phyloP scores from a whole-genome alignment of 2,113 vertebrate genomes.

The Dicaeum eximium region DNA sequence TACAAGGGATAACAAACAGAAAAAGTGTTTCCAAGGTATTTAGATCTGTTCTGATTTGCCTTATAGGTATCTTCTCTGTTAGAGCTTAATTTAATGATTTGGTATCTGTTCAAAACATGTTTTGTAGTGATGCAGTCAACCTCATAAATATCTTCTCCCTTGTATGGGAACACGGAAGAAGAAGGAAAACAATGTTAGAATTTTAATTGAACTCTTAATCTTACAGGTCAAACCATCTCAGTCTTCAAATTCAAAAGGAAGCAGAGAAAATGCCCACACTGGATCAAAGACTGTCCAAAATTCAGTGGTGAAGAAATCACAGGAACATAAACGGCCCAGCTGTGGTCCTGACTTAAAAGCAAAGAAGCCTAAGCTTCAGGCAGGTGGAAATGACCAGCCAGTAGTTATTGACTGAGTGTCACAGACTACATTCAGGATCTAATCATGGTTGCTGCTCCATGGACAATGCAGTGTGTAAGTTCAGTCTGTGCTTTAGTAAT shows the following conservation, averaged over 20 bases:
- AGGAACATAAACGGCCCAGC: conserved; percentile 62
- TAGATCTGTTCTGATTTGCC: not conserved
- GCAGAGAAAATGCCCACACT: not conserved
- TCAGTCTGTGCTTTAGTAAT: not conserved
- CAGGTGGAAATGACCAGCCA: conserved; percentile 18
- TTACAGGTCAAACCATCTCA: conserved; percentile 54
- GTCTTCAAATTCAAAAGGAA: not conserved
- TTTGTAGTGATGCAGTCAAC: not conserved
- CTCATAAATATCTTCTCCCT: not conserved
- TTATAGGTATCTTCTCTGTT: not conserved
- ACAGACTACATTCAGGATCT: not conserved
- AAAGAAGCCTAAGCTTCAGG: conserved; percentile 65
- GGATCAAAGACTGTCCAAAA: not conserved
- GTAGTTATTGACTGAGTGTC: conserved; percentile 36
- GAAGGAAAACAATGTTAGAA: not conserved
- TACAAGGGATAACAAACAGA: conserved; percentile 69
- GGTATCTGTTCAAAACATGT: not conserved
- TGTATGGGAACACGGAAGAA: not conserved
- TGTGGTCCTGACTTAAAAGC: conserved; percentile 42
- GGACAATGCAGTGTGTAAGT: not conserved
- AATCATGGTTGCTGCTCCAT: not conserved
- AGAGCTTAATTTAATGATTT: not conserved
- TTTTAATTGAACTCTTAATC: not conserved
- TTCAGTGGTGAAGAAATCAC: conserved; percentile 60
- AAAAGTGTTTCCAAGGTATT: conserved; percentile 57